phyloP scores from a whole-genome alignment of 2,113 vertebrate species.

The Ptychochromis oligacanthus region DNA sequence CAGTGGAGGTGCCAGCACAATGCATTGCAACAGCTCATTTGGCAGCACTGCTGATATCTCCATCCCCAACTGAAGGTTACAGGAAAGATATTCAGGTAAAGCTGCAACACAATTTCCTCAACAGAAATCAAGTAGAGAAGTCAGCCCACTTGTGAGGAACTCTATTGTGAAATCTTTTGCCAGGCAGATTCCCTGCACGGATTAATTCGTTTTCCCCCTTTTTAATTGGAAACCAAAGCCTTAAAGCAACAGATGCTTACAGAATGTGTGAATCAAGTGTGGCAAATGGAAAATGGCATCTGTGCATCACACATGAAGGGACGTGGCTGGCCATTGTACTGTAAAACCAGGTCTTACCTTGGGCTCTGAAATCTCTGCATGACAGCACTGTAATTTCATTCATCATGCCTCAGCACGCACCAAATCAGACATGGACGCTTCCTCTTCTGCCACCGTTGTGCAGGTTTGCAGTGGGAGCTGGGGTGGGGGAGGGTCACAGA shows the following conservation, averaged over 20 bases:
- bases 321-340: neutral
- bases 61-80: neutral
- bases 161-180: conserved; percentile 3
- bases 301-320: conserved; percentile 3
- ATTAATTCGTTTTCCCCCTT: conserved; percentile 4
- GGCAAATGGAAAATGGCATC: conserved; percentile 34
- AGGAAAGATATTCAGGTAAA: neutral
- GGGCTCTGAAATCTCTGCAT: conserved; percentile 45
- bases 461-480: neutral
- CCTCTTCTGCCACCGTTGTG: conserved; percentile 23
- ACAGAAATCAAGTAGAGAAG: neutral
- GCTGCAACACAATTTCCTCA: neutral
- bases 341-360: conserved; percentile 42
- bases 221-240: conserved; percentile 43
- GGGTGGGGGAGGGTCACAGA: conserved; percentile 22
- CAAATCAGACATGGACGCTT: conserved; percentile 66
- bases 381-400: conserved; percentile 67
- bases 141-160: neutral
- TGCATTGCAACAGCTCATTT: conserved; percentile 19
- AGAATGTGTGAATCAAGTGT: conserved; percentile 26
- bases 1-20: neutral
- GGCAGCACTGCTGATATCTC: neutral
- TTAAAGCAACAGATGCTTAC: conserved; percentile 51
- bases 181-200: neutral
- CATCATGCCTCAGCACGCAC: conserved; percentile 57